phyloP scores from a whole-genome alignment of 2,888 invertebrate species.

The Lasioglossum oenotherae region DNA sequence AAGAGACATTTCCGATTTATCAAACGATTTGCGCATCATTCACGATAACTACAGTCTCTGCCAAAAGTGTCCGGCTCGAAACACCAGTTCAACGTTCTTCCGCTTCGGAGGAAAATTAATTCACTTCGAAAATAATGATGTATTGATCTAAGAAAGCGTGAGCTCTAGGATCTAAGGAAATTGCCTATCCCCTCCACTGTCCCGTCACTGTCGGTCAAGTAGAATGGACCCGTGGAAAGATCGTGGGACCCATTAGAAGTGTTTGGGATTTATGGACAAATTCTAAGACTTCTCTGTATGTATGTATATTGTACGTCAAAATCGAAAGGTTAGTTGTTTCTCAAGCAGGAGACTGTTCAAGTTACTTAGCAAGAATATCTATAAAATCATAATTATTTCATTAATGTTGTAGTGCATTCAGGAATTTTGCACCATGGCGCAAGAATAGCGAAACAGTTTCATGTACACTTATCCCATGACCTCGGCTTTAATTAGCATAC shows the following conservation, averaged over 20 bases:
- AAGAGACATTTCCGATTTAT: not conserved
- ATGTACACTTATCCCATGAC: not conserved
- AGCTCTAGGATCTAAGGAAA: no score
- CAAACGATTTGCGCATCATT: not conserved
- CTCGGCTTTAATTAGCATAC: constrained; percentile 1
- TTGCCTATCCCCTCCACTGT: no score
- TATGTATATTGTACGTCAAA: no score
- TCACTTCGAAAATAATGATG: not conserved
- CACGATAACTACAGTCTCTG: not conserved
- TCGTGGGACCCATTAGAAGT: no score
- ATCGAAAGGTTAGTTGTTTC: not conserved
- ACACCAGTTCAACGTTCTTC: not conserved
- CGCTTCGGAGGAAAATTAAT: not conserved
- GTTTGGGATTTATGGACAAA: not conserved
- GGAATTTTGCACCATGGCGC: not conserved
- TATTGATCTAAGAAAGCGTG: no score
- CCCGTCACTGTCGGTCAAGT: no score
- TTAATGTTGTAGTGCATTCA: not conserved
- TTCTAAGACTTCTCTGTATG: not conserved
- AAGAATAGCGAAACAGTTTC: not conserved
- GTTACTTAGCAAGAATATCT: not conserved
- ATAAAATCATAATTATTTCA: not conserved
- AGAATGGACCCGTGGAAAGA: no score
- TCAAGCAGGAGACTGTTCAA: not conserved
- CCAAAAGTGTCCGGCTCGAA: not conserved